Conservation (phyloP, 2,888 invertebrate species). For the Criorhina ranunculi region DNA sequence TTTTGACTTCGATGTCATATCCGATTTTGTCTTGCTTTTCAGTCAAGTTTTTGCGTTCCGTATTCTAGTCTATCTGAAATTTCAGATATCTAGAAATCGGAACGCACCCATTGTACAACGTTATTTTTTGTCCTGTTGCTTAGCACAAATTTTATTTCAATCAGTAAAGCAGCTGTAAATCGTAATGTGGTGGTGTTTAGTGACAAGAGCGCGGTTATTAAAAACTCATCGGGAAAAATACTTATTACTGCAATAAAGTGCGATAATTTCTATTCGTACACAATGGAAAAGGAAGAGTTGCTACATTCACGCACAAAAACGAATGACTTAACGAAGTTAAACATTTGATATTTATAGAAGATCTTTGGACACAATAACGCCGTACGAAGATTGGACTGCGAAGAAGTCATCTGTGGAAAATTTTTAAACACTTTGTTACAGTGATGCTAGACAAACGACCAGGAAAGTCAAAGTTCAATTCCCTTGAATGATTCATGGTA, state of each 20-base stretch:
- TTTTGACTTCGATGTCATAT: no score
- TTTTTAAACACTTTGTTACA: slow-evolving; percentile 1
- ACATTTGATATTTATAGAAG: no score
- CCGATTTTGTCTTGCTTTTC: no score
- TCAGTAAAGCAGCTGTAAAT: slow-evolving; percentile 4
- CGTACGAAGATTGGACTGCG: neutral
- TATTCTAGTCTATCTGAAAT: no score
- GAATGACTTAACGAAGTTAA: no score
- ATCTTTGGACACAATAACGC: neutral
- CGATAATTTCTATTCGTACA: slow-evolving; percentile 7
- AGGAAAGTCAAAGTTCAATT: slow-evolving; percentile 8
- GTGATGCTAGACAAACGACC: slow-evolving; percentile 12
- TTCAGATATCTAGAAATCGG: no score
- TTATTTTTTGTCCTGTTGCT: slow-evolving; percentile 33
- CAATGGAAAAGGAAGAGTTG: neutral
- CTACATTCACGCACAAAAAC: neutral
- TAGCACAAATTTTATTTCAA: slow-evolving; percentile 31
- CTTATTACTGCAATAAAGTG: neutral
- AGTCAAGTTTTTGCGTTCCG: no score
- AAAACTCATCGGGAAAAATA: slow-evolving; percentile 5
- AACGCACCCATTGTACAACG: no score
- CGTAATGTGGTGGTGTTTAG: slow-evolving; percentile 11
- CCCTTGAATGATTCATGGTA: neutral
- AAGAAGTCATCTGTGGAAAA: neutral
- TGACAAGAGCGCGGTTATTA: slow-evolving; percentile 18